These are phyloP conservation scores for Pomacea canaliculata DNA, from an alignment of 2,888 invertebrate species.

Conservation along the genomic window DNA sequence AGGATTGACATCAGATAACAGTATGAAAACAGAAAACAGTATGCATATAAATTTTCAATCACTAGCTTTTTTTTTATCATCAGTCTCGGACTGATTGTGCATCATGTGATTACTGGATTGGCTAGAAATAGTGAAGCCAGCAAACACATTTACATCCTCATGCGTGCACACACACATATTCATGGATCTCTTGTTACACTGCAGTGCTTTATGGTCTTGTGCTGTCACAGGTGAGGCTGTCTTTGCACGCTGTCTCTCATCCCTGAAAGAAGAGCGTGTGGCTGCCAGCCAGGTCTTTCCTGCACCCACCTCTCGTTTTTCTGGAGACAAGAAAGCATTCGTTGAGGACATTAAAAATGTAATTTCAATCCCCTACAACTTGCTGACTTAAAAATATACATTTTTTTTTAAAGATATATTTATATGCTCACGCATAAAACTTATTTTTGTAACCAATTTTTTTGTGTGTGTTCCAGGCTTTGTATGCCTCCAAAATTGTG, in stretches of 20 bases:
- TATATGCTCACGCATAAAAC: background rate
- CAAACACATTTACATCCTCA: background rate
- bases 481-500: constrained; percentile 97
- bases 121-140: too few species aligned
- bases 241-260: constrained; percentile 94
- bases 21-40: too few species aligned
- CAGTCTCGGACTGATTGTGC: too few species aligned
- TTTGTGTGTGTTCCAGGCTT: constrained; percentile 75
- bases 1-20: too few species aligned
- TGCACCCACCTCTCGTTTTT: constrained; percentile 74
- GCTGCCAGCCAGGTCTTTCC: constrained; percentile 82
- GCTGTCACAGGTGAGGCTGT: constrained; percentile 84
- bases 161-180: background rate
- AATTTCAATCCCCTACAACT: background rate
- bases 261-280: constrained; percentile 88
- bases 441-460: background rate
- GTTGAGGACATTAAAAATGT: constrained; percentile 82
- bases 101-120: too few species aligned
- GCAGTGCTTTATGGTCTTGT: background rate
- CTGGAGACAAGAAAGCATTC: constrained; percentile 83
- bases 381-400: background rate
- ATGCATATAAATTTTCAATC: too few species aligned
- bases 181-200: background rate
- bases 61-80: too few species aligned
- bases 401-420: background rate